Evolutionary conservation across 2,888 invertebrate genomes (phyloP), one percentile per base, ranked within the genome.

Genomic region (Drosophila cognata): DNA sequence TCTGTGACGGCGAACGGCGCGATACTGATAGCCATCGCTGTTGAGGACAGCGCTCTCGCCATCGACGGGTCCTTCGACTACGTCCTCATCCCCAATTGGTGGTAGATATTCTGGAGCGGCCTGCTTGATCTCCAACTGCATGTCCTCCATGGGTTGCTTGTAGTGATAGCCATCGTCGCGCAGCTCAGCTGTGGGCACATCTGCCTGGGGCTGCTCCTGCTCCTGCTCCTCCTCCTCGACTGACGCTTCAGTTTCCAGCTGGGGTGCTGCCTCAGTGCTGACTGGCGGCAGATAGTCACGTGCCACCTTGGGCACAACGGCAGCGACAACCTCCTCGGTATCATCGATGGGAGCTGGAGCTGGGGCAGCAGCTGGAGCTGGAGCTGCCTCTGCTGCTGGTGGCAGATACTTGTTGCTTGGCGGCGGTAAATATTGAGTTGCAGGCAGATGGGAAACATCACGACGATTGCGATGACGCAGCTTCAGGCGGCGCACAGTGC

Each of bases 1-100:
- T 63, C 88, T 78, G 71, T 77, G 84, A 33, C 90, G 91, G 43
- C 84, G 91, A 41, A 91, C 73, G 43, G 84, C 87, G 10, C 92
- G 89, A 63, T 92, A 92, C 43, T 91, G 90, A 71, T 91, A 92
- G 41, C 91, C 92, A 79, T 92, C 90, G 59, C 81, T 83, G 72
- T 82, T 74, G 13, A 91, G 74, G 2, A 82, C 70, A 4, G 89
- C 74, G 16, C 81, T 88, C 58, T 82, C 84, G 25, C 79, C 84
- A 31, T 74, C 77, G 11, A 64, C 63, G 0, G 83, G 81, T 13
- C 76, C 85, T n/a, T 89, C 84, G 38, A 80, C 83, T 2, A 90
- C 56, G 4, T 72, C 80, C 4, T 62, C 73, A n/a, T 53, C 71
- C n/a, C 74, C 75, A 1, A 81, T 50, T 0, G 91, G 89, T 7